Evolutionary conservation across 2,888 invertebrate genomes (phyloP).

Genomic region (Dasysyrphus albostriatus): DNA sequence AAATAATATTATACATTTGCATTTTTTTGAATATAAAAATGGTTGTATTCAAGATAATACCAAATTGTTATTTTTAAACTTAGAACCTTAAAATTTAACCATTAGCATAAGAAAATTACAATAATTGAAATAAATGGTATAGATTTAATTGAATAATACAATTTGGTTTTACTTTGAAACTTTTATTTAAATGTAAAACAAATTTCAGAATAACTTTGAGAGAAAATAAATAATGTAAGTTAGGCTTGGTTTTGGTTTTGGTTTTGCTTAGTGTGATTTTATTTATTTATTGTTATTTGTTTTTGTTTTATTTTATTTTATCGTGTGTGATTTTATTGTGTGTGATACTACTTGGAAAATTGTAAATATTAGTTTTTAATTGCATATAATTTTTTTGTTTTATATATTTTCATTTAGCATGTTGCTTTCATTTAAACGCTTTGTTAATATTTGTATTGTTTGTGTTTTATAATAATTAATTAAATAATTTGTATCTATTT

Average conservation of each 20-base stretch:
- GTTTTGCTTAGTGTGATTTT: conserved; percentile 32
- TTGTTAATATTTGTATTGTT: conserved; percentile 4
- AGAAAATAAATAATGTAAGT: conserved; percentile 41
- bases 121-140: conserved; percentile 52
- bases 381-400: neutral
- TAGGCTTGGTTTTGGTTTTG: neutral
- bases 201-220: conserved; percentile 24
- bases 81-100: conserved; percentile 14
- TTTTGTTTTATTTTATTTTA: neutral
- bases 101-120: conserved; percentile 4
- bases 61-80: conserved; percentile 56
- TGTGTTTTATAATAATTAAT: conserved; percentile 29
- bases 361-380: neutral
- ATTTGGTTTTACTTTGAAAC: conserved; percentile 9
- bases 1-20: conserved; percentile 44
- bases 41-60: conserved; percentile 66
- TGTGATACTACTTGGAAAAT: neutral
- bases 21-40: conserved; percentile 47
- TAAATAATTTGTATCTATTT: conserved; percentile 25
- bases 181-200: conserved; percentile 32
- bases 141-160: conserved; percentile 47
- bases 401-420: conserved; percentile 64
- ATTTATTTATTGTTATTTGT: neutral
- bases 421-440: conserved; percentile 39
- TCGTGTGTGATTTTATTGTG: neutral